Conservation (phyloP, 2,797 vertebrate species). For the Chrysocyon brachyurus region DNA sequence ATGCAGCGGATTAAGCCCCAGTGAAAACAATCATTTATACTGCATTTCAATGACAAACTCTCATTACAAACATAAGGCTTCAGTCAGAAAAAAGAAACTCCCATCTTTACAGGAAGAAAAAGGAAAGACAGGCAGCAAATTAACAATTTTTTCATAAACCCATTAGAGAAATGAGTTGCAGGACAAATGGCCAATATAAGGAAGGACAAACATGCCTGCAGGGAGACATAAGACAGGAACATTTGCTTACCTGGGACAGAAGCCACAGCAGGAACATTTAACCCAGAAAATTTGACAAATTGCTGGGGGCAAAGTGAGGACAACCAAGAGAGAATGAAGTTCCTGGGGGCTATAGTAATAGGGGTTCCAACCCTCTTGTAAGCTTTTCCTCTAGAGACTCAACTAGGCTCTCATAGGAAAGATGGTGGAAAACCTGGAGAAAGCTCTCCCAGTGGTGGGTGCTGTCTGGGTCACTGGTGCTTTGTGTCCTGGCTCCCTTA, state of each 20-base stretch:
- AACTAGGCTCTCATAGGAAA: neutral
- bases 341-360: neutral
- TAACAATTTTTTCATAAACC: neutral
- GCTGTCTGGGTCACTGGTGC: neutral
- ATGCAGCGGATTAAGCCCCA: conserved; percentile 7
- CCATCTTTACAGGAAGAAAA: conserved; percentile 28
- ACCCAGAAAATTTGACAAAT: conserved; percentile 34
- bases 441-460: neutral
- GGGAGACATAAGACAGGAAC: neutral
- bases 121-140: conserved; percentile 31
- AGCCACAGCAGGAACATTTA: conserved; percentile 29
- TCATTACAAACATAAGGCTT: conserved; percentile 28
- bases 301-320: neutral
- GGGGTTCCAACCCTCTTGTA: neutral
- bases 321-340: neutral
- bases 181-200: conserved; percentile 44
- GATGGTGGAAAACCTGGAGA: neutral
- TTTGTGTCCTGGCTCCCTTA: conserved; percentile 12
- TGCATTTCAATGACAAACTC: conserved; percentile 41
- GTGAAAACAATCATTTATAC: conserved; percentile 18
- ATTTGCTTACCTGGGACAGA: conserved; percentile 51
- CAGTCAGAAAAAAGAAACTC: conserved; percentile 47
- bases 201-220: neutral
- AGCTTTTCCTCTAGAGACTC: conserved; percentile 46
- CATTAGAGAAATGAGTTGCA: conserved; percentile 46